Base-by-base conservation (phyloP, 2,888 invertebrate species). In the Nipponacmea schrenckii region DNA sequence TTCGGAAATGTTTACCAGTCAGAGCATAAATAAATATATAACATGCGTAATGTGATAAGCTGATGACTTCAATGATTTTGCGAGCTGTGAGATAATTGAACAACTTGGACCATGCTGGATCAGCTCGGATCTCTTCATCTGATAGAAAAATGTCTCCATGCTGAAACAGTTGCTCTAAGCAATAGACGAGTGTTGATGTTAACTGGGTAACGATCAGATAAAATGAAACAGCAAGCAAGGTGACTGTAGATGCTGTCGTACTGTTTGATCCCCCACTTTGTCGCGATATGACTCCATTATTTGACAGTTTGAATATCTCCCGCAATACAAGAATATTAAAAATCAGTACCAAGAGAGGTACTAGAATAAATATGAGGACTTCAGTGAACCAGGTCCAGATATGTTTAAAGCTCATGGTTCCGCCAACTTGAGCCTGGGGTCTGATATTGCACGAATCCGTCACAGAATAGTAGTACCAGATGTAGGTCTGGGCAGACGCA, bases 1-100 rank as follows among this genome's bases (percentile, higher is more conserved):
- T 79, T n/a, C 85, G 67, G 74, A 86, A 86, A 69, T 83, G 82
- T 62, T 73, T 76, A 7, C 86, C 86, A 8, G 86, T 86, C 46
- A 82, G 70, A 62, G 77, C 74, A 75, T 86, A 86, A 45, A 86
- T 77, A 73, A 85, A 78, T 72, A 86, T 77, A 74, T 86, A 86
- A 69, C 82, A 83, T n/a, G 85, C 83, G 76, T 83, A 86, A 70
- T 86, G 86, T 45, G 86, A 86, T 66, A 86, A 73, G 69, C 85
- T 83, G 26, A 85, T 68, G 64, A 80, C 81, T 64, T 86, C 85
- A 17, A 84, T 77, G 17, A 85, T 73, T 72, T 83, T 85, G 10
- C 84, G 72, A n/a, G 73, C 74, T 45, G 78, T 79, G 44, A 84
- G 65, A 67, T 74, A 78, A 14, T 65, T 67, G 72, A 85, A 79